A percentile compares a stretch with the other conserved stretches of the same genome.
Evolutionary conservation across 1,140 invertebrate species (phyloP).

Genomic region (Theocolax elegans): DNA sequence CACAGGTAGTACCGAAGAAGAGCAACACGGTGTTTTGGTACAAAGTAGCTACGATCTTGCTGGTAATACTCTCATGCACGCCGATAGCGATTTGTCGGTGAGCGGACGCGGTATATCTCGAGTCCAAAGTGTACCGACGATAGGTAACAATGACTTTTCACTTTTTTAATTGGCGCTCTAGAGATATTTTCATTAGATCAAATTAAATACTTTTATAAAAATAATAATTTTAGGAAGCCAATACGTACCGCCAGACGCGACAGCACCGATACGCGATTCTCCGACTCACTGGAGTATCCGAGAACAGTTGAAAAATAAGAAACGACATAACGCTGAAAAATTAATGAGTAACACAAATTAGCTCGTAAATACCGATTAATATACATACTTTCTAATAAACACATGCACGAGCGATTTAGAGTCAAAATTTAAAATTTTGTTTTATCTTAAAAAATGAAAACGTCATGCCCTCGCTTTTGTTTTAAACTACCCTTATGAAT

Average conservation of each 20-base stretch:
- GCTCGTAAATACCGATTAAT: too few relatives aligned
- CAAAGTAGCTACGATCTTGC: slow-evolving; percentile 65
- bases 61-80: slow-evolving; percentile 63
- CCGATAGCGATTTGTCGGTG: slow-evolving; percentile 65
- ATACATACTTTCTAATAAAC: too few relatives aligned
- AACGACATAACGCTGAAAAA: slow-evolving; percentile 58
- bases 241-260: slow-evolving; percentile 47
- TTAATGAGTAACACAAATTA: too few relatives aligned
- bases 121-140: slow-evolving; percentile 64
- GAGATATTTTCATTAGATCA: too few relatives aligned
- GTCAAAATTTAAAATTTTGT: too few relatives aligned
- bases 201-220: too few relatives aligned
- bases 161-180: too few relatives aligned
- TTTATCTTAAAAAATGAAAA: too few relatives aligned
- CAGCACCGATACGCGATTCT: slow-evolving; percentile 53
- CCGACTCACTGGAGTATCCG: slow-evolving; percentile 56
- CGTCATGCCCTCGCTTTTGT: too few relatives aligned
- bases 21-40: slow-evolving; percentile 53
- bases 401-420: too few relatives aligned
- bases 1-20: slow-evolving; percentile 55
- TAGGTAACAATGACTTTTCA: too few relatives aligned
- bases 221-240: slow-evolving; percentile 54
- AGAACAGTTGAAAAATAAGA: slow-evolving; percentile 61
- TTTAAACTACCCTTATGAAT: too few relatives aligned
- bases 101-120: slow-evolving; percentile 58